Conservation (phyloP, 2,113 vertebrate genomes). For the Euleptes europaea region DNA sequence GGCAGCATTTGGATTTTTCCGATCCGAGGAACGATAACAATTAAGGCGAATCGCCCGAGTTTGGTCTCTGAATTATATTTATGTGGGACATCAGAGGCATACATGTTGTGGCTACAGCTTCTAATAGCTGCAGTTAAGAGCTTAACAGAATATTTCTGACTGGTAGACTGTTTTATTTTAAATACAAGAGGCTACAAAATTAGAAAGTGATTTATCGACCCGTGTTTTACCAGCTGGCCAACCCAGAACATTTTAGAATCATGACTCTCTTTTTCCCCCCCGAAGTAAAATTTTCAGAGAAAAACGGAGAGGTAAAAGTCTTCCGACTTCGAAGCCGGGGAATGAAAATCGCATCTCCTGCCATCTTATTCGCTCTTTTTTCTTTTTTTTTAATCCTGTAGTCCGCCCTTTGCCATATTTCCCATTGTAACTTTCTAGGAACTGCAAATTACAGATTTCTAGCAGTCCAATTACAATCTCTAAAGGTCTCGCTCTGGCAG, state of each 20-base stretch:
- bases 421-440: constrained; percentile 43
- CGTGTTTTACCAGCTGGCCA: background rate
- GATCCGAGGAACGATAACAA: constrained; percentile 31
- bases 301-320: constrained; percentile 10
- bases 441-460: constrained; percentile 58
- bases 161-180: background rate
- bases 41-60: constrained; percentile 7
- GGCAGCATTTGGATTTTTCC: background rate
- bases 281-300: constrained; percentile 6
- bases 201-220: constrained; percentile 23
- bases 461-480: constrained; percentile 55
- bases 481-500: constrained; percentile 54
- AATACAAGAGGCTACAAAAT: background rate
- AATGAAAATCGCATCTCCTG: constrained; percentile 22
- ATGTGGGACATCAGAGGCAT: background rate
- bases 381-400: constrained; percentile 34
- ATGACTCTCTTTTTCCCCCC: constrained; percentile 26
- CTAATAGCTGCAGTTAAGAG: background rate
- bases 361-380: background rate
- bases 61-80: background rate
- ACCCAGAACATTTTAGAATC: constrained; percentile 33
- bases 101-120: background rate
- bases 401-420: constrained; percentile 35
- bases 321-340: background rate
- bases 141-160: background rate